Evolutionary conservation across 1,140 invertebrate genomes (phyloP), one percentile per base, ranked within the genome.

Genomic region (Drosophila rufa): DNA sequence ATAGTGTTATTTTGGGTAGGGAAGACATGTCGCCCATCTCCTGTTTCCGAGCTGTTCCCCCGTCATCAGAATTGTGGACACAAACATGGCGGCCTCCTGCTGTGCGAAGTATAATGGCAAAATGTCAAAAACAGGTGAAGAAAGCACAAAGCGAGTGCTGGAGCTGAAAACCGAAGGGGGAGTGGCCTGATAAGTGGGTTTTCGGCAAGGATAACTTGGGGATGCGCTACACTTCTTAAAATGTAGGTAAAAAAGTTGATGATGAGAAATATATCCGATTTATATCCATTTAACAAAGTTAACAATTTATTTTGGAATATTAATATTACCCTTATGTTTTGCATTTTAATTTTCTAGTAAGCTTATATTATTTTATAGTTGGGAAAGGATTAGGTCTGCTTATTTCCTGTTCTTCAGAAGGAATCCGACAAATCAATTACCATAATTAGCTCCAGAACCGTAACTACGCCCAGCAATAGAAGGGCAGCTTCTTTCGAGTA

Each of bases 61-160:
- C 47, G 25, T 22, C 45, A 45, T 36, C 30, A 45, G 40, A 64
- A 25, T 4, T 36, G 55, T 38, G 45, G 58, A 48, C 55, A 62
- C 60, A 89, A 91, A 91, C 51, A 91, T 91, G 89, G 83, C 89
- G 40, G 79, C 51, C 56, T 51, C 89, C 79, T 78, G 89, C 84
- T 91, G 89, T 51, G 81, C 69, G 51, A 75, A 82, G 58, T 74
- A 79, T 84, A 91, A 82, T 90, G 81, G 76, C 69, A 89, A 85
- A 74, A 50, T 80, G 89, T 91, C 89, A 91, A 67, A 85, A 85
- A 76, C 89, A 91, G 89, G 79, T 82, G 81, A 87, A 67, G 56
- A 40, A 53, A 68, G 58, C 58, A 64, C 75, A 78, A 78, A 69
- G 75, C 25, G 45, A 46, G 36, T 40, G 50, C 51, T 53, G 46